A percentile compares a stretch with the other conserved stretches of the same genome.
Evolutionary conservation across 2,888 invertebrate genomes (phyloP).

Genomic region (Ptilodon capucinus): DNA sequence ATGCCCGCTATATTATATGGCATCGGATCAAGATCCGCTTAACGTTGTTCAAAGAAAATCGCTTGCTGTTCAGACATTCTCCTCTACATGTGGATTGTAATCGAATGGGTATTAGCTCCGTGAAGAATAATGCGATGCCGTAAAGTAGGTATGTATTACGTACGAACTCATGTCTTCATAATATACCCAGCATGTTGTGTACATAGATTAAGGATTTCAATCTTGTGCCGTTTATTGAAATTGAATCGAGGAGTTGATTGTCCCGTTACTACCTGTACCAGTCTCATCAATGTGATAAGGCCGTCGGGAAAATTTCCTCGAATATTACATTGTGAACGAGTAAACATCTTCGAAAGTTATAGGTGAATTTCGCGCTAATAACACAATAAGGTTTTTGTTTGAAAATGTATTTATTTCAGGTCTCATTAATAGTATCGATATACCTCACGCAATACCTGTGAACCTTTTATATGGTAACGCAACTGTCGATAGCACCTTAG

Average conservation of each 20-base stretch:
- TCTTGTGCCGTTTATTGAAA: conserved; percentile 37
- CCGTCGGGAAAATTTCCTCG: conserved; percentile 6
- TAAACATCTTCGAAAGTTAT: not conserved
- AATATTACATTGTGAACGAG: conserved; percentile 10
- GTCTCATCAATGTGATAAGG: conserved; percentile 23
- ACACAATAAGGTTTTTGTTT: no score
- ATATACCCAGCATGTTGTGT: conserved; percentile 25
- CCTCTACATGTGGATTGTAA: conserved; percentile 29
- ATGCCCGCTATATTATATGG: conserved; percentile 36
- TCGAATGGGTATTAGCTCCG: conserved; percentile 36
- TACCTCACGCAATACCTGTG: no score
- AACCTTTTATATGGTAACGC: no score
- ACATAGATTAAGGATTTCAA: conserved; percentile 36
- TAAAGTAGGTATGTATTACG: conserved; percentile 34
- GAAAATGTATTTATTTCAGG: no score
- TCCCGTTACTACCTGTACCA: conserved; percentile 28
- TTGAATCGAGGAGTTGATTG: conserved; percentile 32
- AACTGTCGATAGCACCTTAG: not conserved
- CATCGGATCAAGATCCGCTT: conserved; percentile 33
- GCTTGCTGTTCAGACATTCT: conserved; percentile 31
- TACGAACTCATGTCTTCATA: conserved; percentile 22
- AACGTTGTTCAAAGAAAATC: conserved; percentile 38
- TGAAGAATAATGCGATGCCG: conserved; percentile 27
- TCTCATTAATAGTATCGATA: no score
- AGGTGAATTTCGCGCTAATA: not conserved